Evolutionary conservation across 2,113 vertebrate species (phyloP).

Genomic region (Psilopsiagon aymara): DNA sequence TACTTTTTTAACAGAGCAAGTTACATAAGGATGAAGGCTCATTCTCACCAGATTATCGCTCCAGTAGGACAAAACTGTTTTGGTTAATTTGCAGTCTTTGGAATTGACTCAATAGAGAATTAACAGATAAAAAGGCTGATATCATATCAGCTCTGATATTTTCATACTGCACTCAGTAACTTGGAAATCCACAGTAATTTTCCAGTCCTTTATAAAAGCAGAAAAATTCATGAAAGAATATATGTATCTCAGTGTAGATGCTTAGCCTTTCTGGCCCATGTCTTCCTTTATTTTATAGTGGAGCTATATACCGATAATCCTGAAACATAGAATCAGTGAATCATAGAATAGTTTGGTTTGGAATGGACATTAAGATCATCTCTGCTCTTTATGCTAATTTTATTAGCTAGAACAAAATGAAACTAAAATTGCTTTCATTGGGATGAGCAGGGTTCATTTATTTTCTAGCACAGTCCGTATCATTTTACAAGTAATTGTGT

Average conservation of each 20-base stretch:
- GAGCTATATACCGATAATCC: background rate
- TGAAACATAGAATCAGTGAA: background rate
- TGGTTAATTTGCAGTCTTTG: background rate
- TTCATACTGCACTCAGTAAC: background rate
- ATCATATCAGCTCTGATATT: background rate
- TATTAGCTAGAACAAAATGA: background rate
- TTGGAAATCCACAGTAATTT: background rate
- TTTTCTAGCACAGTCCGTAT: background rate
- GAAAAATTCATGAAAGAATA: background rate
- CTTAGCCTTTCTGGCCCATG: background rate
- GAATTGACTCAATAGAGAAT: background rate
- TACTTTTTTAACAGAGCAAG: background rate
- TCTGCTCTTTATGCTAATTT: background rate
- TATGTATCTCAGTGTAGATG: background rate
- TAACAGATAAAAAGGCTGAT: background rate
- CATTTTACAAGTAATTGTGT: background rate
- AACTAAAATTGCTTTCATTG: background rate
- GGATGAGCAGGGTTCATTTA: background rate
- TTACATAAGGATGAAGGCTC: background rate
- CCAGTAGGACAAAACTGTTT: background rate
- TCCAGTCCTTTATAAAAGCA: background rate
- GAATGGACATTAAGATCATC: background rate
- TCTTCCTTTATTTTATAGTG: background rate
- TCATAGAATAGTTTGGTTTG: background rate
- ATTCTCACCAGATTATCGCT: background rate